A percentile compares a stretch with the other conserved stretches of the same genome.
phyloP scores from a whole-genome alignment of 2,888 invertebrate species.

The Trachelus stipa region DNA sequence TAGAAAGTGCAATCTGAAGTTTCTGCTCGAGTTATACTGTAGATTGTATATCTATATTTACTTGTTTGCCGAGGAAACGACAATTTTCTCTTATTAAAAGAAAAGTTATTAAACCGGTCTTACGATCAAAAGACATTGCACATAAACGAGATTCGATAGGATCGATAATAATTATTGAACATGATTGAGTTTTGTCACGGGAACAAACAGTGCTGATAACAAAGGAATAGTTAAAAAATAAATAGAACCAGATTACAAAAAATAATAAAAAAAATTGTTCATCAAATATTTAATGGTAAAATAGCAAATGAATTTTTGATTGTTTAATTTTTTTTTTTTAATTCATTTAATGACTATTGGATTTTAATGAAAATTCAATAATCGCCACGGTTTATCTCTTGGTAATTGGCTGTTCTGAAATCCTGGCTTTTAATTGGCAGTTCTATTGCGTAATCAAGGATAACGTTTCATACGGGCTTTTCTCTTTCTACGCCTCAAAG shows the following conservation, averaged over 20 bases:
- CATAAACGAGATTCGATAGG: neutral
- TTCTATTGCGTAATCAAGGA: neutral
- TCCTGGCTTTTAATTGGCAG: neutral
- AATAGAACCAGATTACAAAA: neutral
- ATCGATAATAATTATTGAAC: neutral
- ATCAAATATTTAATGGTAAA: too few species aligned
- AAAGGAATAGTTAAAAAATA: neutral
- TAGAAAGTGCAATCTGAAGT: slow-evolving; percentile 54
- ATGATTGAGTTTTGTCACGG: neutral
- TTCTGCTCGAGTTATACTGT: slow-evolving; percentile 38
- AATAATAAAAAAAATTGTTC: neutral
- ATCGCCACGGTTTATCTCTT: neutral
- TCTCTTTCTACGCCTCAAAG: neutral
- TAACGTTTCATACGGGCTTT: neutral
- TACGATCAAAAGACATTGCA: neutral
- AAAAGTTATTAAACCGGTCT: neutral
- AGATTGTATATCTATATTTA: neutral
- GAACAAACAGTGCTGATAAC: neutral
- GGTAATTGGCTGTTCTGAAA: neutral
- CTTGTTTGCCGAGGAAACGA: slow-evolving; percentile 26
- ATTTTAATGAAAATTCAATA: neutral
- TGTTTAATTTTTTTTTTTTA: too few species aligned
- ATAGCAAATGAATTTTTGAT: too few species aligned
- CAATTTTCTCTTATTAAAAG: slow-evolving; percentile 47
- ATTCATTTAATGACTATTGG: neutral